These are phyloP conservation scores for Phania funesta DNA, from an alignment of 2,888 invertebrate species.

Conservation along the genomic window DNA sequence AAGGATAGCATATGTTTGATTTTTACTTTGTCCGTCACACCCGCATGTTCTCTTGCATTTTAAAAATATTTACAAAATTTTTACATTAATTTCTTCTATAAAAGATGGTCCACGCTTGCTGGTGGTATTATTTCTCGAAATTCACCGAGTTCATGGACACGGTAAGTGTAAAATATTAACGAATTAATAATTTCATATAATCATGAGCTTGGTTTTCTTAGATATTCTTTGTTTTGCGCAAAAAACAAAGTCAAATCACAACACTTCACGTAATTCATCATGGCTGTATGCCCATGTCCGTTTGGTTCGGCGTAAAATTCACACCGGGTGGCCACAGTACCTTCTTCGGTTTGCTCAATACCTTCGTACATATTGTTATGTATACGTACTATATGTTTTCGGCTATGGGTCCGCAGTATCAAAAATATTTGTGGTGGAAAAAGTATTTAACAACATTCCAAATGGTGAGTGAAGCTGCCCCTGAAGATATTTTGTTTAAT, in stretches of 20 bases:
- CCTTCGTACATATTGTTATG: slow-evolving; percentile 98
- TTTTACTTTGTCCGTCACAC: background rate
- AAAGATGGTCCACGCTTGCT: slow-evolving; percentile 95
- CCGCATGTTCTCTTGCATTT: background rate
- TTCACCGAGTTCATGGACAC: slow-evolving; percentile 98
- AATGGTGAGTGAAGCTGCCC: slow-evolving; percentile 84
- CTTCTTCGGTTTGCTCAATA: slow-evolving; percentile 96
- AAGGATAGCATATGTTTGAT: too few species aligned
- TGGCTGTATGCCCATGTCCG: slow-evolving; percentile 98
- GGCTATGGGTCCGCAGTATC: slow-evolving; percentile 92
- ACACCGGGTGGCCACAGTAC: slow-evolving; percentile 98
- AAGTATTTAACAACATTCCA: slow-evolving; percentile 95
- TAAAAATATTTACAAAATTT: slow-evolving; percentile 32
- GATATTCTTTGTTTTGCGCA: slow-evolving; percentile 96
- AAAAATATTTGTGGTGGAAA: slow-evolving; percentile 97
- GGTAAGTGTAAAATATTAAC: slow-evolving; percentile 83
- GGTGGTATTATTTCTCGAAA: slow-evolving; percentile 98
- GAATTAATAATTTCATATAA: slow-evolving; percentile 35
- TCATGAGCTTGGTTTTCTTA: too few species aligned
- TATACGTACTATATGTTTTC: slow-evolving; percentile 95
- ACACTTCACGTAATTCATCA: slow-evolving; percentile 98
- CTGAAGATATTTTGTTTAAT: background rate
- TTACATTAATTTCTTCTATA: slow-evolving; percentile 23
- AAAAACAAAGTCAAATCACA: slow-evolving; percentile 96
- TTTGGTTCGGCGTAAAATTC: slow-evolving; percentile 98